These are phyloP conservation scores for Clarias fuscus DNA, from an alignment of 2,797 vertebrate species.

Conservation along the genomic window DNA sequence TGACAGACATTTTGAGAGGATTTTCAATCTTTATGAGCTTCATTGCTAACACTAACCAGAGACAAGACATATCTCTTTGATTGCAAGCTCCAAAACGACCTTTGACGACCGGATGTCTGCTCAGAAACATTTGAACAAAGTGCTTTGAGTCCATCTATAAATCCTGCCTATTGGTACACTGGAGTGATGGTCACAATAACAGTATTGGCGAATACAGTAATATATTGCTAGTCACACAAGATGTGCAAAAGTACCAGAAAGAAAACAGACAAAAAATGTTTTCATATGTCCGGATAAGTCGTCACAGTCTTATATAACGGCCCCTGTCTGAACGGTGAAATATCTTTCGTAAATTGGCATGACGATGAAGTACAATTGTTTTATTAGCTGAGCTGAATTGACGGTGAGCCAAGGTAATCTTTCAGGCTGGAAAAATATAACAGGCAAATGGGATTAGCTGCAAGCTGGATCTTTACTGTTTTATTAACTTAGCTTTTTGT, in stretches of 20 bases:
- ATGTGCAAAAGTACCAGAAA: slow-evolving; percentile 5
- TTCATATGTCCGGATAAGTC: slow-evolving; percentile 4
- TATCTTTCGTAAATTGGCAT: slow-evolving; percentile 35
- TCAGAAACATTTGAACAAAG: not conserved
- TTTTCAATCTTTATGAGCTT: not conserved
- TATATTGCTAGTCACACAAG: not conserved
- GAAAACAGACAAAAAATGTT: not conserved
- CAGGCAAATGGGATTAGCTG: slow-evolving; percentile 34
- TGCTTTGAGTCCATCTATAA: not conserved
- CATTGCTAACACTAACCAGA: not conserved
- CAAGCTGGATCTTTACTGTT: slow-evolving; percentile 22
- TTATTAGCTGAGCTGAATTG: slow-evolving; percentile 49
- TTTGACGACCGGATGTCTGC: not conserved
- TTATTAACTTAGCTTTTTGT: slow-evolving; percentile 26
- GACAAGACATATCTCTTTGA: not conserved
- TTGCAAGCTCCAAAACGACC: not conserved
- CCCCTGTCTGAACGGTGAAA: slow-evolving; percentile 26
- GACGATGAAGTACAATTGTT: slow-evolving; percentile 35
- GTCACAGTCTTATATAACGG: slow-evolving; percentile 49
- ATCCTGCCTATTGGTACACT: not conserved
- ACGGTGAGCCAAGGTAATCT: slow-evolving; percentile 29
- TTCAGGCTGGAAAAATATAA: slow-evolving; percentile 30
- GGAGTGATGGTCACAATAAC: not conserved
- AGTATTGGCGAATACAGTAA: not conserved
- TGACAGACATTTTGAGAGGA: not conserved